phyloP scores from a whole-genome alignment of 2,888 invertebrate species.

The Callyntrura sp. region DNA sequence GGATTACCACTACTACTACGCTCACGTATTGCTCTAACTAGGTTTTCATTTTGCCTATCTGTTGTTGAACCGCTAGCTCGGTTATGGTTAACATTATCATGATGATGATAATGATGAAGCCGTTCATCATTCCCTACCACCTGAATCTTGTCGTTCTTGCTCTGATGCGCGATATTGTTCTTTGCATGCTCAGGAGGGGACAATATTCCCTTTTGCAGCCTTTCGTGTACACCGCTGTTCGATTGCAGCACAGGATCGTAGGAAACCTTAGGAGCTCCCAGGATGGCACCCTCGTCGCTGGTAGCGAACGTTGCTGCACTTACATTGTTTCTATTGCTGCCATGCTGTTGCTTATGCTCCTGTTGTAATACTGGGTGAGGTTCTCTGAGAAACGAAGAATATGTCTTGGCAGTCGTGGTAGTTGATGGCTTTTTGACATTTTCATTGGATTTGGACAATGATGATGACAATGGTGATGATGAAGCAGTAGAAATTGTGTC shows the following conservation, averaged over 20 bases:
- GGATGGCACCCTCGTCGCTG: conserved; percentile 10
- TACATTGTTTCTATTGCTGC: conserved; percentile 39
- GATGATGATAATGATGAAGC: conserved; percentile 1
- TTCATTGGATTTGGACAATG: conserved; percentile 59
- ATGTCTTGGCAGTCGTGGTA: conserved; percentile 29
- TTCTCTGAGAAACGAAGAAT: conserved; percentile 50
- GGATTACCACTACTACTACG: conserved; percentile 41
- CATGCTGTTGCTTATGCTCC: conserved; percentile 30
- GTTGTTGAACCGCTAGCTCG: conserved; percentile 5
- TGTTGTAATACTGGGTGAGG: conserved; percentile 63
- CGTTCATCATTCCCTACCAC: conserved; percentile 36
- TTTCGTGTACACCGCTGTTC: conserved; percentile 18
- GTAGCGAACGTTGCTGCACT: conserved; percentile 23
- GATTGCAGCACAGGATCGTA: conserved; percentile 13
- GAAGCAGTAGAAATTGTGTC: conserved; percentile 49
- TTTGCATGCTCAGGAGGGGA: conserved; percentile 20
- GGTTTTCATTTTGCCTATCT: conserved; percentile 47
- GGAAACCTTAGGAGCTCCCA: conserved; percentile 64
- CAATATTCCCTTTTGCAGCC: conserved; percentile 29
- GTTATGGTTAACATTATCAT: conserved; percentile 23
- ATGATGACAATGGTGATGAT: conserved; percentile 6
- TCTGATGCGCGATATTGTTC: conserved; percentile 32
- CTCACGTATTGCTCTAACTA: conserved; percentile 6
- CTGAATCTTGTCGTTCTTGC: conserved; percentile 67
- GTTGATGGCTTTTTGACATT: conserved; percentile 61